Conservation (phyloP, 1,140 invertebrate species). For the Melitaea cinxia region DNA sequence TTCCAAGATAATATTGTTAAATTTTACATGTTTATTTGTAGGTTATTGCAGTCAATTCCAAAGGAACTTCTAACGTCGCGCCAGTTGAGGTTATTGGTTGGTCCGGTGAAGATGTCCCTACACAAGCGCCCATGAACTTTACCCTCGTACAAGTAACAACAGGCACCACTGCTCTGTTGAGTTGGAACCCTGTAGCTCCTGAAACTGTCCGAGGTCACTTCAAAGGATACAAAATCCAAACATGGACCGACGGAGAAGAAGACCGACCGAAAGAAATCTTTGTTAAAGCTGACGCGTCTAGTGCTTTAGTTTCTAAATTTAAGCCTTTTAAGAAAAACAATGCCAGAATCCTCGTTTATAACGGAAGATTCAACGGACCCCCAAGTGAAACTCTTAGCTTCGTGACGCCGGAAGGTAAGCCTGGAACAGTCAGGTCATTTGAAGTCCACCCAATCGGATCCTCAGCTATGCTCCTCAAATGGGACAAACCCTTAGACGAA, state of each 20-base stretch:
- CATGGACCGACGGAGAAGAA: slow-evolving; percentile 94
- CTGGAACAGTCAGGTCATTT: slow-evolving; percentile 92
- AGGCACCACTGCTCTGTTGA: slow-evolving; percentile 89
- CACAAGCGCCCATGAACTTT: slow-evolving; percentile 92
- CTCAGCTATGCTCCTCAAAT: slow-evolving; percentile 92
- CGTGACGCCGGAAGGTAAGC: slow-evolving; percentile 95
- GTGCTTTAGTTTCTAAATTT: slow-evolving; percentile 91
- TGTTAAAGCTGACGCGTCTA: slow-evolving; percentile 87
- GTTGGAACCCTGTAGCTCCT: slow-evolving; percentile 90
- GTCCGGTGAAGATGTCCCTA: slow-evolving; percentile 96
- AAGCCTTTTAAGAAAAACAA: slow-evolving; percentile 95
- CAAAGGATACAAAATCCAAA: slow-evolving; percentile 97
- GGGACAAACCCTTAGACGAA: slow-evolving; percentile 95
- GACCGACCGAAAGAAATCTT: slow-evolving; percentile 90
- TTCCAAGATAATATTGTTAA: too few relatives aligned
- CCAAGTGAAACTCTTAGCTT: slow-evolving; percentile 92
- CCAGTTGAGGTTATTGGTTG: slow-evolving; percentile 93
- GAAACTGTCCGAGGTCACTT: slow-evolving; percentile 94
- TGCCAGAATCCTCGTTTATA: slow-evolving; percentile 94
- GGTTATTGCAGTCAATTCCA: slow-evolving; percentile 95
- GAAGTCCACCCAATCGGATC: slow-evolving; percentile 93
- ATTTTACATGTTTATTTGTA: slow-evolving; percentile 17
- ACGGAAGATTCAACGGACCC: slow-evolving; percentile 95
- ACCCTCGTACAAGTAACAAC: slow-evolving; percentile 88
- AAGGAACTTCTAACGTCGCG: slow-evolving; percentile 92